Percentiles rank a stretch among this genome's conserved stretches.
Evolutionary conservation across 1,140 invertebrate species (phyloP).

Genomic region (Arctopsyche grandis): DNA sequence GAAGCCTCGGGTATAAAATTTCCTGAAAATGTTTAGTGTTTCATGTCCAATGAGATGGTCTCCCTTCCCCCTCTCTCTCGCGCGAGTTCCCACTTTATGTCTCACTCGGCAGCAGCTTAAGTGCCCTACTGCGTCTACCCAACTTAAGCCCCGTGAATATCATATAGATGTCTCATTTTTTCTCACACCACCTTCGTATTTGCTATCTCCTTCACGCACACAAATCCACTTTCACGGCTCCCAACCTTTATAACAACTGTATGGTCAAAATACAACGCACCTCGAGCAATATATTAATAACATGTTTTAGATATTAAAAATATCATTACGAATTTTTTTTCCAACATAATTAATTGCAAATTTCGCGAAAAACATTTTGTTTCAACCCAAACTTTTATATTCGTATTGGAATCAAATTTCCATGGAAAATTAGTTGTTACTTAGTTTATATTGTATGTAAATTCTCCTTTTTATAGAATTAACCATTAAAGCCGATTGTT

Average conservation of each 20-base stretch:
- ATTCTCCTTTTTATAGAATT: no score
- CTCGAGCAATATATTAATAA: background rate
- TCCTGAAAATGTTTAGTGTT: constrained; percentile 52
- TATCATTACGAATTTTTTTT: no score
- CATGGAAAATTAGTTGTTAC: no score
- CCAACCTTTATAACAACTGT: constrained; percentile 13
- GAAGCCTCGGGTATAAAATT: constrained; percentile 48
- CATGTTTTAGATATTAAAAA: no score
- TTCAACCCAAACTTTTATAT: no score
- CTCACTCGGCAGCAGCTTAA: constrained; percentile 16
- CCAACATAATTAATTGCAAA: no score
- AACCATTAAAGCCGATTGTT: no score
- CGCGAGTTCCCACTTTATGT: constrained; percentile 24
- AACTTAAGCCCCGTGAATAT: constrained; percentile 23
- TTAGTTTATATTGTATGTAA: no score
- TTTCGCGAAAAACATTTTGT: no score
- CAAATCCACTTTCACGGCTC: background rate
- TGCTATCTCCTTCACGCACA: background rate
- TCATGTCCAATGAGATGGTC: constrained; percentile 51
- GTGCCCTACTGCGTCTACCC: constrained; percentile 2
- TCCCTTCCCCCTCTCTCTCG: constrained; percentile 38
- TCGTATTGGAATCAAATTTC: no score
- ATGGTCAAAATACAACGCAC: background rate
- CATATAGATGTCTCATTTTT: constrained; percentile 29
- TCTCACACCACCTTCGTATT: background rate